phyloP scores from a whole-genome alignment of 2,797 vertebrate species.

The Channa striata region DNA sequence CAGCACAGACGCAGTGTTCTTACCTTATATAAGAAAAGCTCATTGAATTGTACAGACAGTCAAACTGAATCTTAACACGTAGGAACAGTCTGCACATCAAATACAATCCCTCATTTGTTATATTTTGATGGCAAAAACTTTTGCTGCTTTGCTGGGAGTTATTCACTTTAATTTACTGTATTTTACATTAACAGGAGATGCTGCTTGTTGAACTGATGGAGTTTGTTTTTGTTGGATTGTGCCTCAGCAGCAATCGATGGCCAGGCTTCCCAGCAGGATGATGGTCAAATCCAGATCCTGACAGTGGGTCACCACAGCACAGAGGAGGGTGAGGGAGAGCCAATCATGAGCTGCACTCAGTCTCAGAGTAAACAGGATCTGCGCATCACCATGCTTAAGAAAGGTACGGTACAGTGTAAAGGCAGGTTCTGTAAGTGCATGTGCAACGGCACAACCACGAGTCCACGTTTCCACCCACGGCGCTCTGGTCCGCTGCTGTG shows the following conservation, averaged over 20 bases:
- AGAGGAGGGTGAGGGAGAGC: slow-evolving; percentile 88
- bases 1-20: slow-evolving; percentile 45
- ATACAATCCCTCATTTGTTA: no score
- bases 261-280: slow-evolving; percentile 91
- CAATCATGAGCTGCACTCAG: slow-evolving; percentile 86
- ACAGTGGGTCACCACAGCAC: slow-evolving; percentile 88
- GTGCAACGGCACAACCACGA: slow-evolving; percentile 1
- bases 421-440: slow-evolving; percentile 80
- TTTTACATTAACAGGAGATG: not conserved
- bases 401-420: slow-evolving; percentile 88
- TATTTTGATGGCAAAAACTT: not conserved
- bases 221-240: slow-evolving; percentile 68
- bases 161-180: not conserved
- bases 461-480: slow-evolving; percentile 32
- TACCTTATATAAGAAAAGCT: slow-evolving; percentile 27
- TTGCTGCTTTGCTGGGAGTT: not conserved
- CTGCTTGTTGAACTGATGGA: slow-evolving; percentile 20
- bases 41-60: slow-evolving; percentile 55
- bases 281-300: slow-evolving; percentile 92
- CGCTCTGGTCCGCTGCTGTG: slow-evolving; percentile 18
- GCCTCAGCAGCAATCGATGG: slow-evolving; percentile 89
- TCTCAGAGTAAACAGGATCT: slow-evolving; percentile 94
- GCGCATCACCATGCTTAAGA: slow-evolving; percentile 95
- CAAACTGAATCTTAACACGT: slow-evolving; percentile 20
- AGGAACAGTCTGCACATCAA: no score